phyloP scores from a whole-genome alignment of 2,113 vertebrate species.

The Uria aalge region DNA sequence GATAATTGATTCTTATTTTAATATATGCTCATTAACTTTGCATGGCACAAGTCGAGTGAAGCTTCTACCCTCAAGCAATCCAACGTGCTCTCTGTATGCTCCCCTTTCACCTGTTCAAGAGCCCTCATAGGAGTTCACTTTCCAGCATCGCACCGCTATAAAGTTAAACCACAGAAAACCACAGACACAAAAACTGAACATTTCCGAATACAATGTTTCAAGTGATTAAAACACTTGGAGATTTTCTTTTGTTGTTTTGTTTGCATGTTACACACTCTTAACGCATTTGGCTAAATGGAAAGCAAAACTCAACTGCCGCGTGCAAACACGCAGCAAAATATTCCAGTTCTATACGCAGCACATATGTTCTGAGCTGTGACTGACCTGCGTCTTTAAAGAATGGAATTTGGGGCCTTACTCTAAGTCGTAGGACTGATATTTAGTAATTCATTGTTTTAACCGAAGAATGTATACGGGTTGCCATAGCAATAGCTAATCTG shows the following conservation, averaged over 20 bases:
- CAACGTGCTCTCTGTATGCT: neutral
- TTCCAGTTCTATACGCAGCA: neutral
- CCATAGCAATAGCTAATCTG: neutral
- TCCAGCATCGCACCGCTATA: neutral
- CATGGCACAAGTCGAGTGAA: neutral
- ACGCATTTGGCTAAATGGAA: neutral
- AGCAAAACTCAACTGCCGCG: neutral
- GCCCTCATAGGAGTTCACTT: neutral
- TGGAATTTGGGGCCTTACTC: neutral
- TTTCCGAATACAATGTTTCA: neutral
- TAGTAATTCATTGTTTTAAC: neutral
- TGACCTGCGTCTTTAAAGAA: neutral
- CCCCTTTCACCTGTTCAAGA: neutral
- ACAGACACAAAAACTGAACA: neutral
- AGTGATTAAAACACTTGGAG: neutral
- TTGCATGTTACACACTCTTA: neutral
- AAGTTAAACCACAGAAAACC: neutral
- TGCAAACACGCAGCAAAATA: neutral
- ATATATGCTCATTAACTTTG: neutral
- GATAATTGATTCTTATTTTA: neutral
- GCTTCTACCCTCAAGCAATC: neutral
- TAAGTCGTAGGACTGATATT: neutral
- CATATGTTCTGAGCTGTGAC: neutral
- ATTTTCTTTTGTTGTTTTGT: neutral
- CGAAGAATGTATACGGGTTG: neutral